Evolutionary conservation across 2,888 invertebrate species (phyloP), one percentile per base, ranked within the genome.

Genomic region (Drosophila sordidapex): DNA sequence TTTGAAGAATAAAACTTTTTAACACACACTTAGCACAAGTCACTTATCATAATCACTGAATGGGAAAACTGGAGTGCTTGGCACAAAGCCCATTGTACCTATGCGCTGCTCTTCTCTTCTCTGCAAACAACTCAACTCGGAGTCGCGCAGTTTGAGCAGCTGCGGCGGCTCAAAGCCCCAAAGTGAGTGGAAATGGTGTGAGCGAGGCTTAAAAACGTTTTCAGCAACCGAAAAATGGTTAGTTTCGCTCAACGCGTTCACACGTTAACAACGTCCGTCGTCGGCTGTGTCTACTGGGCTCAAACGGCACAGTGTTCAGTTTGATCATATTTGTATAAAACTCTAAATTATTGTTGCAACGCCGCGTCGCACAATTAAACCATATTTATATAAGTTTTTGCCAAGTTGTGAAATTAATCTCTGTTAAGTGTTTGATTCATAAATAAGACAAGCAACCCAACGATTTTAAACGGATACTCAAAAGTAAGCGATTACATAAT

Each of bases 161-260:
- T 4, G 36, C 18, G 10, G 29, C 38, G 5, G 5, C 54, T 38
- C 31, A 59, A 70, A 67, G 62, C 49, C 59, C 59, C 31, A 48
- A 67, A 60, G 71, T 71, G 90, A 86, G 84, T 84, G 87, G 27
- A 74, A 79, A 53, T 54, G 61, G 10, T 11, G 58, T 76, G 90
- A 89, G 79, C 78, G 87, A 49, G 76, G 87, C 85, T 93, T 92
- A 92, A 93, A 93, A 92, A 92, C 88, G 90, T 91, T 91, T 92
- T 92, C 89, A 91, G 89, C 85, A 87, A 76, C 68, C 85, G 82
- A 76, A 91, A 91, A 88, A 84, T 81, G 75, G 87, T 87, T 91
- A 93, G 93, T 93, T 92, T 89, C 91, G 90, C 88, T 91, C 86
- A 86, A 90, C 91, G 90, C 93, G 91, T 90, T 89, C 86, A 79